Conservation (phyloP, 2,797 vertebrate species). For the Calcarius lapponicus region DNA sequence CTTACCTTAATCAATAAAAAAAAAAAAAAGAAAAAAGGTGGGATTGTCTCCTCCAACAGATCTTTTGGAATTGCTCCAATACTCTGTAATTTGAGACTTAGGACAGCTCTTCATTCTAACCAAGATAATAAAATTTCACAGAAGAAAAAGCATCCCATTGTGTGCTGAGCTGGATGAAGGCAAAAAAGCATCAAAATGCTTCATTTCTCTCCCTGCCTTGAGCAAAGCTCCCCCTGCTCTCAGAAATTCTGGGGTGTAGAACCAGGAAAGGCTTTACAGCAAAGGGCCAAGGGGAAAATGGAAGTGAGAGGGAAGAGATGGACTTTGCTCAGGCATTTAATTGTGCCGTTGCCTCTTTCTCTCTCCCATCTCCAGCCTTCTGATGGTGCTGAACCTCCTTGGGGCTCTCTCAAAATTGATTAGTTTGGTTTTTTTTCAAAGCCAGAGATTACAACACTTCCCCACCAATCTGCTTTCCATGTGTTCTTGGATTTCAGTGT, state of each 20-base stretch:
- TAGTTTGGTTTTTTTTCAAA: fast-evolving
- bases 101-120: slow-evolving; percentile 17
- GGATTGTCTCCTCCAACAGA: not conserved
- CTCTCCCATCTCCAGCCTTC: not conserved
- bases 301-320: not conserved
- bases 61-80: slow-evolving; percentile 10
- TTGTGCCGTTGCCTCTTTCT: not conserved
- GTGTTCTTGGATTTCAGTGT: not conserved
- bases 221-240: not conserved
- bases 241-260: not conserved
- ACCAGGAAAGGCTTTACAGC: not conserved
- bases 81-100: not conserved
- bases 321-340: not conserved
- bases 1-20: not conserved
- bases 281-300: not conserved
- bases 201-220: not conserved
- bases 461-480: not conserved
- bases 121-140: not conserved
- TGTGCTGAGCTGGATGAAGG: not conserved
- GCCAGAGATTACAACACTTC: not conserved
- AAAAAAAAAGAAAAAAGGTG: not conserved
- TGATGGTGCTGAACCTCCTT: not conserved
- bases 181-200: not conserved
- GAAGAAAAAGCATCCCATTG: not conserved
- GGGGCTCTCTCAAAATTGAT: not conserved